Evolutionary conservation across 2,888 invertebrate genomes (phyloP).

Genomic region (Suillia variegata): DNA sequence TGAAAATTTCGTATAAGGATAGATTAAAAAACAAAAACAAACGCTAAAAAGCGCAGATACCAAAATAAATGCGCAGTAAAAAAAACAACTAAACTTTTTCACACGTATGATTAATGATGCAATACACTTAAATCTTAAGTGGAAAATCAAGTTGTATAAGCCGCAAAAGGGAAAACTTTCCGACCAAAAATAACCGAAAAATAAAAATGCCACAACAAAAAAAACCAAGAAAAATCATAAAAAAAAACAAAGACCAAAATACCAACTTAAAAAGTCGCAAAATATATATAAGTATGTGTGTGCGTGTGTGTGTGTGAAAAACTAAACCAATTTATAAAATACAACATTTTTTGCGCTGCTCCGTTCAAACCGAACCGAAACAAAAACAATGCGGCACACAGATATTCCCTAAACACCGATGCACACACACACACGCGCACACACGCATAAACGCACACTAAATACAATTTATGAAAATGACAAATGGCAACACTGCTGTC

Average conservation of each 20-base stretch:
- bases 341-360: background rate
- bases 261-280: background rate
- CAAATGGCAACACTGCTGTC: conserved; percentile 26
- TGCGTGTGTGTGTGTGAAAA: too few relatives aligned
- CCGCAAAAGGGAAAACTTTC: conserved; percentile 1
- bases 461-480: conserved; percentile 23
- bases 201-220: background rate
- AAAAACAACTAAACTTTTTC: background rate
- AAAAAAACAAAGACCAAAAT: background rate
- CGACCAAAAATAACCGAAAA: background rate
- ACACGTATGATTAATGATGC: conserved; percentile 24
- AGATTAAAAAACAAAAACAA: too few relatives aligned
- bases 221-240: background rate
- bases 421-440: conserved; percentile 3
- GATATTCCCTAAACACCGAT: background rate
- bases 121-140: conserved; percentile 26
- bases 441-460: conserved; percentile 7
- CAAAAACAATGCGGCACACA: background rate
- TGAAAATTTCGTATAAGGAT: too few relatives aligned
- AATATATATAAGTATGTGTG: too few relatives aligned
- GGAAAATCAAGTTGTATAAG: conserved; percentile 23
- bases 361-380: background rate
- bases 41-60: too few relatives aligned
- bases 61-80: background rate
- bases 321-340: conserved; percentile 21